Conservation (phyloP, 2,888 invertebrate genomes). For the Morinoia aosen region DNA sequence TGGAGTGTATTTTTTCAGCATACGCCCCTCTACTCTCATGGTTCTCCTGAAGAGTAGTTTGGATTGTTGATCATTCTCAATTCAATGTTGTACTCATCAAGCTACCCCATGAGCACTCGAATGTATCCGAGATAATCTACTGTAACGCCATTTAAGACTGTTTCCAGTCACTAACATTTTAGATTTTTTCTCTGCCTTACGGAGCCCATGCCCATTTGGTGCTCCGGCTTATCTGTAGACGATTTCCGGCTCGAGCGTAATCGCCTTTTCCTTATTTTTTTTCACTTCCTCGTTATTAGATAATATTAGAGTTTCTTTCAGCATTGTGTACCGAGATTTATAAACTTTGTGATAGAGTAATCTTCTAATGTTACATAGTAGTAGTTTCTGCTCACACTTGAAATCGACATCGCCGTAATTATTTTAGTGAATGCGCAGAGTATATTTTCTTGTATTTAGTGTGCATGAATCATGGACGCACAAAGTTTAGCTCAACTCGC, state of each 20-base stretch:
- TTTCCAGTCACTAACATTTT: not conserved
- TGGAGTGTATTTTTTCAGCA: too few species aligned
- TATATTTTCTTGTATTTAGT: not conserved
- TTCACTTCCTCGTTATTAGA: not conserved
- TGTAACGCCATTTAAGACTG: not conserved
- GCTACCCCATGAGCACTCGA: too few species aligned
- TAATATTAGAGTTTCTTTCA: not conserved
- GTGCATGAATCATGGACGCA: not conserved
- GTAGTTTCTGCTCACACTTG: not conserved
- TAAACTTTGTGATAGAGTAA: not conserved
- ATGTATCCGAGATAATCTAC: not conserved
- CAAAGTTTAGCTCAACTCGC: not conserved
- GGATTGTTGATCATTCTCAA: too few species aligned
- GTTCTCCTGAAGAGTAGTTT: too few species aligned
- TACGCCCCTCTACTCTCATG: too few species aligned
- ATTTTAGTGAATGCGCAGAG: not conserved
- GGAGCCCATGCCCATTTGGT: too few species aligned
- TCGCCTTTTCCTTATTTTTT: not conserved
- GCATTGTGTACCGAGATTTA: not conserved
- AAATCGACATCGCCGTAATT: not conserved
- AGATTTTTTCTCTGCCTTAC: not conserved
- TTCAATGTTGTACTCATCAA: too few species aligned
- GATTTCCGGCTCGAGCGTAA: not conserved
- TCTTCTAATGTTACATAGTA: not conserved
- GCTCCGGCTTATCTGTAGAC: too few species aligned